Base-by-base conservation (phyloP, 2,113 vertebrate species). In the Australoheros scitulus region DNA sequence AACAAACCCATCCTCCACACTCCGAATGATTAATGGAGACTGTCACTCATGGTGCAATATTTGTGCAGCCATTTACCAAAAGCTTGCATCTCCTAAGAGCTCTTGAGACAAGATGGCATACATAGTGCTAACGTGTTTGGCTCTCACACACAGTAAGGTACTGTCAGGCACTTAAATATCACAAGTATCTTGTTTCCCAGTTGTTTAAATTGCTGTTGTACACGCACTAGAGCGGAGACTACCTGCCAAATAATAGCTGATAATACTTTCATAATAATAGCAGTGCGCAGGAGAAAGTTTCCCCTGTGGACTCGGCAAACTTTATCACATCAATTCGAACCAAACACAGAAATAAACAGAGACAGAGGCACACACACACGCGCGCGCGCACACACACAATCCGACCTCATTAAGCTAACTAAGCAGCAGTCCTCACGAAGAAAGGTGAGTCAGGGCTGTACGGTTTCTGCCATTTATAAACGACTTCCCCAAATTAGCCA, bases 21-120 rank as follows among this genome's bases (percentile, higher is more conserved):
- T 34, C 83, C 56, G 29, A 64, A 88, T 94, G 93, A 94, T 94
- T 94, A 93, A 93, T 94, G 79, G 91, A 14, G 41, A 55, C 84
- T 88, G 91, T 92, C 92, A 89, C 84, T 91, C 87, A 88, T 63
- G 84, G 84, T 11, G 86, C 84, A 92, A 93, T 82, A 92, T 93
- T 89, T 92, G 88, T 77, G 78, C 81, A 85, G 82, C 88, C 85
- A 85, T 89, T 93, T 90, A 92, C 86, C 65, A 24, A 61, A 84
- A 38, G 77, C 87, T 60, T 63, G 77, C n/a, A 14, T 88, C 84
- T 81, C 36, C 29, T n/a, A 29, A 59, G 61, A 89, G 77, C 84
- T 87, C 79, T 82, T 20, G 64, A 91, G 87, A 88, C 78, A 84
- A 17, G 60, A 59, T 22, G 64, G 36, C 24, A 38, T 38, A 85